Percentiles rank a stretch among this genome's conserved stretches.
Evolutionary conservation across 2,888 invertebrate species (phyloP).

Genomic region (Phasia obesa): DNA sequence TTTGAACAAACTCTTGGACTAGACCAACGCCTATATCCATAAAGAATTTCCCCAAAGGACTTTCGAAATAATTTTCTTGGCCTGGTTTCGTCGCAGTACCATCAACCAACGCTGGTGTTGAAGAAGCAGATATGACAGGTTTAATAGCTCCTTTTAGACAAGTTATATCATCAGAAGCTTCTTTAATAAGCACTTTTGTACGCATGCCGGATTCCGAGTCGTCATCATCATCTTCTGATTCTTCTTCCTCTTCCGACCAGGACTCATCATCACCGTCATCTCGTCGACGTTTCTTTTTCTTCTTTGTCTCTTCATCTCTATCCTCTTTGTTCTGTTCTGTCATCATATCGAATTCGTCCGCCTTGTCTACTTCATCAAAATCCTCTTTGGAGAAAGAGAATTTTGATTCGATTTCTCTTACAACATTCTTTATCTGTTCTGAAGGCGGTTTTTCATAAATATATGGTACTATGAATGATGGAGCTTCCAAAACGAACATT

Average conservation of each 20-base stretch:
- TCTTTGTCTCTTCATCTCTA: constrained; percentile 76
- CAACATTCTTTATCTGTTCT: constrained; percentile 89
- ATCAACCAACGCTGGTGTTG: constrained; percentile 71
- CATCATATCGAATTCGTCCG: constrained; percentile 83
- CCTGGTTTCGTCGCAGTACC: constrained; percentile 81
- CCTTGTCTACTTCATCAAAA: constrained; percentile 84
- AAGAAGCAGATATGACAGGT: constrained; percentile 80
- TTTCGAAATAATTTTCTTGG: constrained; percentile 90
- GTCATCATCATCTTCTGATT: constrained; percentile 83
- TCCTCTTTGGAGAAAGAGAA: constrained; percentile 83
- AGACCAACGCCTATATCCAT: constrained; percentile 95
- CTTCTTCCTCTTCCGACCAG: constrained; percentile 84
- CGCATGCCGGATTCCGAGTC: constrained; percentile 83
- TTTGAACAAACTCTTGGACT: constrained; percentile 96
- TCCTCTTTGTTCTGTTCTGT: constrained; percentile 82
- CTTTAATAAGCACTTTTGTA: constrained; percentile 84
- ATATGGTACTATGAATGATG: constrained; percentile 96
- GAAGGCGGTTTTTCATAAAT: constrained; percentile 95
- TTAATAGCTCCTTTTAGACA: constrained; percentile 83
- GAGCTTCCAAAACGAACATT: constrained; percentile 96
- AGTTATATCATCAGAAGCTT: constrained; percentile 84
- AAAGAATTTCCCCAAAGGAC: constrained; percentile 94
- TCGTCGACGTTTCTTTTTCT: constrained; percentile 80
- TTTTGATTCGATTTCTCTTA: constrained; percentile 86
- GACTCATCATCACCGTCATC: constrained; percentile 85